Evolutionary conservation across 1,140 invertebrate genomes (phyloP).

Genomic region (Drosophila azteca): DNA sequence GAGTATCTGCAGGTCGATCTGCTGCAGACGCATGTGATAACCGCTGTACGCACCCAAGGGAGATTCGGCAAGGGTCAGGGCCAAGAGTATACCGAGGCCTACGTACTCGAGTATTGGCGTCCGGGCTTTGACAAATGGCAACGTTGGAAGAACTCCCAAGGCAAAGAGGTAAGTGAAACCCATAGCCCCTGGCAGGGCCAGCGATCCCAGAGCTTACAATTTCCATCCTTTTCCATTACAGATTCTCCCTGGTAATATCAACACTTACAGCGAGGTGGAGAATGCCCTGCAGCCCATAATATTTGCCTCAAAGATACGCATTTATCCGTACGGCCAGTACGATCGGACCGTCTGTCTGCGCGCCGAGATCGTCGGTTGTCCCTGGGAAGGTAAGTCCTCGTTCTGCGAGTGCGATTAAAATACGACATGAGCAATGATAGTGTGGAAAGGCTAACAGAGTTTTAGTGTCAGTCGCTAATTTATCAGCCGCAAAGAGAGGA

Average conservation of each 20-base stretch:
- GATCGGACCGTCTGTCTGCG: slow-evolving; percentile 96
- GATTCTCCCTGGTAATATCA: slow-evolving; percentile 93
- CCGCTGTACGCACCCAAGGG: slow-evolving; percentile 94
- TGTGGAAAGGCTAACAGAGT: slow-evolving; percentile 71
- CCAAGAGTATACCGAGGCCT: slow-evolving; percentile 95
- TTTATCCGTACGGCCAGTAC: slow-evolving; percentile 94
- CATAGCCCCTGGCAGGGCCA: too few species aligned
- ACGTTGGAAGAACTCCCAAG: slow-evolving; percentile 90
- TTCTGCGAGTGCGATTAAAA: slow-evolving; percentile 52
- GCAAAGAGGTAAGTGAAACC: slow-evolving; percentile 88
- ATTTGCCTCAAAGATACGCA: slow-evolving; percentile 92
- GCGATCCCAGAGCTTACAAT: background rate
- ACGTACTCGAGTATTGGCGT: slow-evolving; percentile 96
- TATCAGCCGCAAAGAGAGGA: slow-evolving; percentile 43
- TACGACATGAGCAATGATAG: slow-evolving; percentile 70
- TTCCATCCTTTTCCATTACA: slow-evolving; percentile 77
- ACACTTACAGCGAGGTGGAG: slow-evolving; percentile 92
- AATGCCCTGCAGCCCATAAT: slow-evolving; percentile 92
- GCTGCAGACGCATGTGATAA: slow-evolving; percentile 90
- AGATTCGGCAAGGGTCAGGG: slow-evolving; percentile 97
- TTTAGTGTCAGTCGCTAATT: slow-evolving; percentile 78
- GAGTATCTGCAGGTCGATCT: slow-evolving; percentile 97
- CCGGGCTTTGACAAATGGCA: slow-evolving; percentile 91
- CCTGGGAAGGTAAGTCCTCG: slow-evolving; percentile 90
- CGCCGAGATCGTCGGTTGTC: slow-evolving; percentile 94